Evolutionary conservation across 2,113 vertebrate genomes (phyloP).

Genomic region (Machaerirhynchus nigripectus): DNA sequence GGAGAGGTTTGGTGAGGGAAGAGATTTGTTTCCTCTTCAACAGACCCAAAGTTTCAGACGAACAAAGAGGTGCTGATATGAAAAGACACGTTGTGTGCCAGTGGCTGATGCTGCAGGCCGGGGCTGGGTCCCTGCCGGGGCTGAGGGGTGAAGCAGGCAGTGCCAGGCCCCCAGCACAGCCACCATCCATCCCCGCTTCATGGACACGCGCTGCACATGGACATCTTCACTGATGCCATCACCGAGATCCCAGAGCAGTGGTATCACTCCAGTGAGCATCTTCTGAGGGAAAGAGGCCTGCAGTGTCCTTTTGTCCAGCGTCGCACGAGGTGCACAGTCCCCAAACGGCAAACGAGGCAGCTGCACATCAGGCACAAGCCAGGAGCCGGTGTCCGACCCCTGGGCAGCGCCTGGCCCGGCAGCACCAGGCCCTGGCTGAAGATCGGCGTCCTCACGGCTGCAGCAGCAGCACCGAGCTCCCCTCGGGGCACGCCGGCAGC

Average conservation of each 20-base stretch:
- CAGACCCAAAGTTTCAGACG: background rate
- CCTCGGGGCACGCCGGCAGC: accelerated
- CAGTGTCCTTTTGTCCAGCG: accelerated
- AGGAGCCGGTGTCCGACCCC: accelerated
- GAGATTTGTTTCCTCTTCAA: background rate
- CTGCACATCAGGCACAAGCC: accelerated
- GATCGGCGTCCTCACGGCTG: accelerated
- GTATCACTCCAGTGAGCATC: accelerated
- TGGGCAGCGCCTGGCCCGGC: background rate
- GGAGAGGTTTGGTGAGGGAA: background rate
- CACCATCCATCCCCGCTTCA: accelerated
- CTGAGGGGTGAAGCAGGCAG: accelerated
- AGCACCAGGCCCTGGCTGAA: accelerated
- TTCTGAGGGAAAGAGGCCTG: too few relatives aligned
- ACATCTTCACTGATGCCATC: accelerated
- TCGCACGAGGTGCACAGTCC: background rate
- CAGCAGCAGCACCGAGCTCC: background rate
- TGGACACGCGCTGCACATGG: accelerated
- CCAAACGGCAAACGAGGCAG: accelerated
- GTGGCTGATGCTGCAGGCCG: background rate
- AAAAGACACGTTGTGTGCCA: accelerated
- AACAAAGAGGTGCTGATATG: accelerated
- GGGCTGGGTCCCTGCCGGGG: accelerated
- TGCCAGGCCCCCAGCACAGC: accelerated
- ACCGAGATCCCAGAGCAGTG: accelerated